These are phyloP conservation scores for Listrodromus nycthemerus DNA, from an alignment of 2,888 invertebrate species.

Conservation along the genomic window DNA sequence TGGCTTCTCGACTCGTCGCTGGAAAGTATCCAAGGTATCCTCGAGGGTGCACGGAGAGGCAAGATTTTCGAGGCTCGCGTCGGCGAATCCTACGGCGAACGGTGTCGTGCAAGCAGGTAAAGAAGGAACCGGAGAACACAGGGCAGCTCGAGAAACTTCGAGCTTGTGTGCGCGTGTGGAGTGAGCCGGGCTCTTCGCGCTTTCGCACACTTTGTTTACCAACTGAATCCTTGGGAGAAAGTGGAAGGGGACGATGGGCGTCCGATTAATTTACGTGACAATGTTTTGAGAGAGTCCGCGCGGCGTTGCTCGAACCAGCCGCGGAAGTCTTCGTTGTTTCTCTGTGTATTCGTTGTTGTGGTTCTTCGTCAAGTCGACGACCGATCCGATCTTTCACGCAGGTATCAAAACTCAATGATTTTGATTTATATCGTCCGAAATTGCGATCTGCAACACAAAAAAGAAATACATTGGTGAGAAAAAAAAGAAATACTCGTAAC, in stretches of 20 bases:
- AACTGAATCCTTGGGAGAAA: slow-evolving; percentile 14
- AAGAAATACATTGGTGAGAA: neutral
- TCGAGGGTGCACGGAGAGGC: slow-evolving; percentile 33
- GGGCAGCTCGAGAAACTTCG: neutral
- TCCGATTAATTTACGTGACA: slow-evolving; percentile 28
- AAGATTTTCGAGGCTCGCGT: slow-evolving; percentile 24
- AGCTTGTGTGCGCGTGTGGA: neutral
- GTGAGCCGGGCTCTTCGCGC: slow-evolving; percentile 3
- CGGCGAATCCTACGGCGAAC: slow-evolving; percentile 26
- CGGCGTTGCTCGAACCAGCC: neutral
- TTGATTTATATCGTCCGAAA: slow-evolving; percentile 30
- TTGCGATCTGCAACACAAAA: slow-evolving; percentile 54
- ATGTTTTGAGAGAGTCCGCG: neutral
- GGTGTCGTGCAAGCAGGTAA: slow-evolving; percentile 16
- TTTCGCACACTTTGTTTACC: slow-evolving; percentile 19
- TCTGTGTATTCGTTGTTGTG: neutral
- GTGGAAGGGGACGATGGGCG: neutral
- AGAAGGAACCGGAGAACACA: neutral
- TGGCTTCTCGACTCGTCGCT: slow-evolving; percentile 18
- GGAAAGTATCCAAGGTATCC: slow-evolving; percentile 48
- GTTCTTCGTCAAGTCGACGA: slow-evolving; percentile 21
- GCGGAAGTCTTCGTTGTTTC: slow-evolving; percentile 31
- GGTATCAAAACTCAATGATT: slow-evolving; percentile 38
- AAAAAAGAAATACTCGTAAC: neutral
- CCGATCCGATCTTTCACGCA: neutral